Percentiles rank a stretch among this genome's conserved stretches.
These are phyloP conservation scores for Rhinichthys osculus DNA, from an alignment of 2,797 vertebrate genomes.

Conservation along the genomic window DNA sequence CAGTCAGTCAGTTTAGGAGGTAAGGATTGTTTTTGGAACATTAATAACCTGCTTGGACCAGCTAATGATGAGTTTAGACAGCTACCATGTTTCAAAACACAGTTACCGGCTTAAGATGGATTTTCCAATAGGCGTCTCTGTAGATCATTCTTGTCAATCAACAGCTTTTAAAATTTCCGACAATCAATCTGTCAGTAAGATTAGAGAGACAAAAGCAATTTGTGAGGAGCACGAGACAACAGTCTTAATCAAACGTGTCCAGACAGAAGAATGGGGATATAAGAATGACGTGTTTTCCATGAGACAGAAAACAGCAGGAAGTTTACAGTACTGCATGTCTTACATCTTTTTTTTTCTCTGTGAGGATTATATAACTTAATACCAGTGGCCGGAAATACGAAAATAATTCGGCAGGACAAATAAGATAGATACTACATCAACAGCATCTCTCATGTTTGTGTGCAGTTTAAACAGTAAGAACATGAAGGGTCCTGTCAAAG, in stretches of 20 bases:
- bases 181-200: slow-evolving; percentile 39
- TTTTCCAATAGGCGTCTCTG: background rate
- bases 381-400: slow-evolving; percentile 22
- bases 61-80: background rate
- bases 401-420: slow-evolving; percentile 35
- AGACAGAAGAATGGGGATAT: background rate
- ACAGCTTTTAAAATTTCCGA: slow-evolving; percentile 25
- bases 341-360: background rate
- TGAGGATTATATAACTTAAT: slow-evolving; percentile 23
- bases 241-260: background rate
- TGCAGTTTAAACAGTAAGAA: slow-evolving; percentile 26
- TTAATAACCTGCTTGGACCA: background rate
- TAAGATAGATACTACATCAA: slow-evolving; percentile 22
- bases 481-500: background rate
- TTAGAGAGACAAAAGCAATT: slow-evolving; percentile 10
- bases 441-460: slow-evolving; percentile 2
- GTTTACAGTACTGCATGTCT: background rate
- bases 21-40: background rate
- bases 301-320: background rate
- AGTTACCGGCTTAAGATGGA: background rate
- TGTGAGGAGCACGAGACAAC: background rate
- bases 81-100: slow-evolving; percentile 7
- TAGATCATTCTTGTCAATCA: slow-evolving; percentile 28
- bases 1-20: background rate
- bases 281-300: background rate